phyloP scores from a whole-genome alignment of 2,888 invertebrate species.

The Raillietiella orientalis region DNA sequence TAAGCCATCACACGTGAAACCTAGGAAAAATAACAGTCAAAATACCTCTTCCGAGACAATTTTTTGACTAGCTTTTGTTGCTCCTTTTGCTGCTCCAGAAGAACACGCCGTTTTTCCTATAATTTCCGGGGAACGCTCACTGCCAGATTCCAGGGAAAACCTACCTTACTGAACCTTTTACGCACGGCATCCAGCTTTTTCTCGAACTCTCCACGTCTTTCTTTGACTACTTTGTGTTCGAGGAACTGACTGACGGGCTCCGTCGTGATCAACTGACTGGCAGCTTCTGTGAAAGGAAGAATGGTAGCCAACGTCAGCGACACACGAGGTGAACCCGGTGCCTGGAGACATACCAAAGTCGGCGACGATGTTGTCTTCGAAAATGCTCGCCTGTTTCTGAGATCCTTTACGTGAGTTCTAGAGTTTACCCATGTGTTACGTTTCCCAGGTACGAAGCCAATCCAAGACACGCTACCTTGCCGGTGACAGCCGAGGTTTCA shows the following conservation, averaged over 20 bases:
- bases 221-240: constrained; percentile 44
- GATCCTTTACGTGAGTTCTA: too few species aligned
- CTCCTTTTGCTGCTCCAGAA: constrained; percentile 16
- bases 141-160: constrained; percentile 9
- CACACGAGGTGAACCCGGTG: too few species aligned
- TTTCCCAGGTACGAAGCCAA: too few species aligned
- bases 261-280: constrained; percentile 26
- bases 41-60: constrained; percentile 8
- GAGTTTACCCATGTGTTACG: too few species aligned
- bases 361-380: too few species aligned
- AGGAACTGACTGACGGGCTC: constrained; percentile 46
- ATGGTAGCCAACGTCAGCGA: too few species aligned
- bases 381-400: too few species aligned
- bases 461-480: too few species aligned
- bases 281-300: constrained; percentile 7
- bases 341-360: too few species aligned
- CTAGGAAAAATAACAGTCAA: constrained; percentile 4
- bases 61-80: constrained; percentile 13
- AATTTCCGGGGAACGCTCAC: not conserved
- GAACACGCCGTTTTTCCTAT: constrained; percentile 14
- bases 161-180: constrained; percentile 15
- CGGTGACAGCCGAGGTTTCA: too few species aligned
- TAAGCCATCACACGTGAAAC: constrained; percentile 3
- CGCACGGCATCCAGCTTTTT: constrained; percentile 52
- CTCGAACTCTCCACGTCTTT: constrained; percentile 47